Evolutionary conservation across 1,140 invertebrate species (phyloP).

Genomic region (Trichonephila clavipes): DNA sequence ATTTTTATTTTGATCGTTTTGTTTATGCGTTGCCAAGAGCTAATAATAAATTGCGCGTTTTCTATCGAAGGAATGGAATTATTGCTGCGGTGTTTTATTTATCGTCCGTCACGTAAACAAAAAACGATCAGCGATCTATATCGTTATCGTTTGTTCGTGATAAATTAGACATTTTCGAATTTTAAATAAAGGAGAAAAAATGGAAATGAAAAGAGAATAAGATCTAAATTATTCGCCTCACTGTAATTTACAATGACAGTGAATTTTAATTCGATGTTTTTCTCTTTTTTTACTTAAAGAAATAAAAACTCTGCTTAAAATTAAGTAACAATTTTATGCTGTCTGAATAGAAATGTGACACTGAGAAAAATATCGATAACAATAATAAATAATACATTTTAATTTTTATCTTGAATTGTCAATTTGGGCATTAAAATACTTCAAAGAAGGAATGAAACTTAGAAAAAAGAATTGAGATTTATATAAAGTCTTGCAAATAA

Average conservation of each 20-base stretch:
- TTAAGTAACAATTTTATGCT: too few relatives aligned
- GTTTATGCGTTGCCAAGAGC: background rate
- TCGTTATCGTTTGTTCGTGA: background rate
- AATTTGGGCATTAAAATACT: too few relatives aligned
- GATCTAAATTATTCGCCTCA: background rate
- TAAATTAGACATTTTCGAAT: background rate
- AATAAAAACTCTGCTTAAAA: too few relatives aligned
- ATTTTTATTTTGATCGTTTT: slow-evolving; percentile 27
- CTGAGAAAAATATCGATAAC: too few relatives aligned
- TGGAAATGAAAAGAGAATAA: background rate
- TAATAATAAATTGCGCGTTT: slow-evolving; percentile 37
- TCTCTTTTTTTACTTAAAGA: too few relatives aligned
- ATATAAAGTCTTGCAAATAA: too few relatives aligned
- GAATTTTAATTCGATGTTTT: background rate
- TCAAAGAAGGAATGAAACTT: too few relatives aligned
- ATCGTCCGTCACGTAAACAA: slow-evolving; percentile 4
- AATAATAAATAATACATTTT: too few relatives aligned
- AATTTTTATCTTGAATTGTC: too few relatives aligned
- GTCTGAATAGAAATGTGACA: too few relatives aligned
- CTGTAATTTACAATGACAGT: background rate
- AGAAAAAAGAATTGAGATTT: too few relatives aligned
- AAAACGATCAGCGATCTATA: slow-evolving; percentile 28
- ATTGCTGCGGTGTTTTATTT: slow-evolving; percentile 31
- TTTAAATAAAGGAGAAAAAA: background rate
- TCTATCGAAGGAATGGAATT: background rate